Evolutionary conservation across 2,797 vertebrate genomes (phyloP).

Genomic region (Halcyon leucocephala): DNA sequence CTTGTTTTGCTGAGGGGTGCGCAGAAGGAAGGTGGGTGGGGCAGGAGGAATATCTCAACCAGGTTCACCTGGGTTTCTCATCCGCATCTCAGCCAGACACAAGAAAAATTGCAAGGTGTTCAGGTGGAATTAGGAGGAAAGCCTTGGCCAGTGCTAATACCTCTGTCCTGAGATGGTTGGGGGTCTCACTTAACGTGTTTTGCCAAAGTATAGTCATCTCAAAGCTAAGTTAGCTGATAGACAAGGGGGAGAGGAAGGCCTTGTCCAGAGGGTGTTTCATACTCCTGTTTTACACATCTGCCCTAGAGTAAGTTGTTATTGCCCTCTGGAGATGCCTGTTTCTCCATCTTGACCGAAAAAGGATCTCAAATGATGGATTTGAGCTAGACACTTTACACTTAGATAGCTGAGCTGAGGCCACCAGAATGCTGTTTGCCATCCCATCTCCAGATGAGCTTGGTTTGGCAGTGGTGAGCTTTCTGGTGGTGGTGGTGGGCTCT

Average conservation of each 20-base stretch:
- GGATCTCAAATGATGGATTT: not conserved
- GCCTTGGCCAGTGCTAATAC: not conserved
- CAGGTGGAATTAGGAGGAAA: not conserved
- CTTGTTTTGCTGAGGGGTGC: not conserved
- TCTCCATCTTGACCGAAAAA: not conserved
- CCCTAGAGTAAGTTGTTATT: not conserved
- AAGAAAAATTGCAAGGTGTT: not conserved
- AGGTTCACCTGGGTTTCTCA: not conserved
- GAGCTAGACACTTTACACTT: rapidly evolving
- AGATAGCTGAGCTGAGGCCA: not conserved
- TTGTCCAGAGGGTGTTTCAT: not conserved
- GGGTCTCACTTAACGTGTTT: not conserved
- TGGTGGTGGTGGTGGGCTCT: not conserved
- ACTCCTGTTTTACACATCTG: not conserved
- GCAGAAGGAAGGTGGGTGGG: not conserved
- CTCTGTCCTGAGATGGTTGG: not conserved
- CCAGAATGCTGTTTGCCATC: not conserved
- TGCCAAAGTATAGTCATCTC: not conserved
- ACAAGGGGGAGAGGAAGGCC: not conserved
- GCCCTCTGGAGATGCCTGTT: not conserved
- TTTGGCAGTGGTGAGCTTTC: not conserved
- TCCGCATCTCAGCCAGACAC: not conserved
- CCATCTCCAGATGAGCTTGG: not conserved
- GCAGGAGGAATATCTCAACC: not conserved
- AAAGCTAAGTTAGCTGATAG: not conserved